Conservation (phyloP, 1,140 invertebrate species). For the Leptinotarsa lineolata region DNA sequence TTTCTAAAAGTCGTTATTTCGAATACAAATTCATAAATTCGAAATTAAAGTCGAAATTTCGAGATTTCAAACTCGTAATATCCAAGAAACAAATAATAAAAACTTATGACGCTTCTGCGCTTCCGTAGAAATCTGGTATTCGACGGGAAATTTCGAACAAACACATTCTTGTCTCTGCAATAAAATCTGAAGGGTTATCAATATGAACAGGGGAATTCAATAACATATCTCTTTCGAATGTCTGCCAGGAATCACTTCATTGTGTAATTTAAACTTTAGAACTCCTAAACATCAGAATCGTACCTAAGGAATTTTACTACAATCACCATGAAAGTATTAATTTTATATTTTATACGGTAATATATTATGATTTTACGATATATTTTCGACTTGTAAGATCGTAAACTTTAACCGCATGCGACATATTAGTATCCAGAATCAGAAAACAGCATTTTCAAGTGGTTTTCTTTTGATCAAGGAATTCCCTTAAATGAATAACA, state of each 20-base stretch:
- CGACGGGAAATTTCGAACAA: too few species aligned
- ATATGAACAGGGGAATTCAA: neutral
- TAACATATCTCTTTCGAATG: neutral
- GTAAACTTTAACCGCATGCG: conserved; percentile 8
- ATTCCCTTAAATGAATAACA: neutral
- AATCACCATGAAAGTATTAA: conserved; percentile 16
- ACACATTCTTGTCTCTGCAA: neutral
- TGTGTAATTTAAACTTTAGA: conserved; percentile 7
- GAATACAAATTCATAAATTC: too few species aligned
- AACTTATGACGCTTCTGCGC: too few species aligned
- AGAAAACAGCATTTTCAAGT: neutral
- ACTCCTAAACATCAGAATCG: conserved; percentile 9
- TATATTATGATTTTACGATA: conserved; percentile 23
- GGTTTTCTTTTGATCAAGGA: neutral
- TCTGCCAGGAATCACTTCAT: conserved; percentile 10
- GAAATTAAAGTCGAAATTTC: too few species aligned
- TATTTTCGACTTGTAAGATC: conserved; percentile 10
- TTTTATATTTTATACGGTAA: conserved; percentile 18
- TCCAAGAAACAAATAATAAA: too few species aligned
- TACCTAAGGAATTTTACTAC: conserved; percentile 15
- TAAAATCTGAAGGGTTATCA: neutral
- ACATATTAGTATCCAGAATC: conserved; percentile 20
- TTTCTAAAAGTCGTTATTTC: too few species aligned
- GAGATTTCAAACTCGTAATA: too few species aligned
- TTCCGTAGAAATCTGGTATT: too few species aligned